These are phyloP conservation scores for Euzophera pinguis DNA, from an alignment of 2,888 invertebrate genomes.

Conservation along the genomic window DNA sequence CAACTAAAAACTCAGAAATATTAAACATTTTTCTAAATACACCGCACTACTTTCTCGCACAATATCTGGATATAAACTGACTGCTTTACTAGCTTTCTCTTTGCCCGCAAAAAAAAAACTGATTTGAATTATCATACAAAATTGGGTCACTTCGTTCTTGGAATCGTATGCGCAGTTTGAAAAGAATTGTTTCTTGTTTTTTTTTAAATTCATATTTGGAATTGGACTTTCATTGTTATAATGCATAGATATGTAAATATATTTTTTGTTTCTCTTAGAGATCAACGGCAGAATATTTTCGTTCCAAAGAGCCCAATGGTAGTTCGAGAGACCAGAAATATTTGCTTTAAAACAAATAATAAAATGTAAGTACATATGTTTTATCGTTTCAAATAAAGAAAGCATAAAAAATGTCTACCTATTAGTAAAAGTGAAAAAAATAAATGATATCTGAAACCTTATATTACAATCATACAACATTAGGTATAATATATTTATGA, in stretches of 20 bases:
- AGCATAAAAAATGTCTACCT: too few relatives aligned
- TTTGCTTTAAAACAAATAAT: too few relatives aligned
- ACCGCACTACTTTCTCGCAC: constrained; percentile 59
- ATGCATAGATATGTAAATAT: neutral
- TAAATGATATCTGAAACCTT: too few relatives aligned
- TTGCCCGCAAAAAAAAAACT: constrained; percentile 62
- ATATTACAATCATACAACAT: too few relatives aligned
- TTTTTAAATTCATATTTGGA: constrained; percentile 19
- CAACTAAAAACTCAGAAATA: constrained; percentile 32
- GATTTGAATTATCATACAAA: constrained; percentile 74
- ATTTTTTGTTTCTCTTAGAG: constrained; percentile 2
- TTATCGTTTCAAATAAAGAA: too few relatives aligned
- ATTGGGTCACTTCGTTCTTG: constrained; percentile 65
- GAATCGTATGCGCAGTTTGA: constrained; percentile 46
- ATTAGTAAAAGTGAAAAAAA: too few relatives aligned
- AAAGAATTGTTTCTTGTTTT: constrained; percentile 29
- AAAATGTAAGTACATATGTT: too few relatives aligned
- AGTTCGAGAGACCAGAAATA: too few relatives aligned
- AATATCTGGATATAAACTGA: constrained; percentile 58
- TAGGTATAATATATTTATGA: too few relatives aligned
- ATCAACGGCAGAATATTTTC: neutral
- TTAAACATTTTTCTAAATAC: constrained; percentile 37
- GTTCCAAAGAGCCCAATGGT: too few relatives aligned
- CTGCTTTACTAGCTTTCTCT: constrained; percentile 61
- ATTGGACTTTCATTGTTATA: constrained; percentile 17